Conservation (phyloP, 1,140 invertebrate genomes). For the Sycobia sp. region DNA sequence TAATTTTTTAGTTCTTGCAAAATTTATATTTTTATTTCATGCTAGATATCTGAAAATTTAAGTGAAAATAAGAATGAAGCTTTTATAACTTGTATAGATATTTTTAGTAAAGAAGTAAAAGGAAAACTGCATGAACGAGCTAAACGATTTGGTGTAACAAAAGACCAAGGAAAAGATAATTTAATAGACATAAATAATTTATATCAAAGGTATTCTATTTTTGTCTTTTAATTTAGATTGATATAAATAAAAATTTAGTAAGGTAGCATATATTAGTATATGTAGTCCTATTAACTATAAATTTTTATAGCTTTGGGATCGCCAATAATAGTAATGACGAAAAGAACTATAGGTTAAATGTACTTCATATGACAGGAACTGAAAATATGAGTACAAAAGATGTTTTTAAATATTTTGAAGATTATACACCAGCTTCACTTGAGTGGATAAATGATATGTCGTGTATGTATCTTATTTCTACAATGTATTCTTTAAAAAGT, state of each 20-base stretch:
- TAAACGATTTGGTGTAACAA: conserved; percentile 70
- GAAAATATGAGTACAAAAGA: conserved; percentile 78
- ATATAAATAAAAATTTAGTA: conserved; percentile 9
- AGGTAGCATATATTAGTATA: background rate
- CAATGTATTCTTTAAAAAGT: background rate
- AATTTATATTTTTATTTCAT: background rate
- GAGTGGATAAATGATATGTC: conserved; percentile 83
- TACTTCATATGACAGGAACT: conserved; percentile 76
- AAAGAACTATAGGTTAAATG: conserved; percentile 71
- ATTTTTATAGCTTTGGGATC: too few relatives aligned
- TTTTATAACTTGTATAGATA: conserved; percentile 65
- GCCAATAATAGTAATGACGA: too few relatives aligned
- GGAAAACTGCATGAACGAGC: conserved; percentile 71
- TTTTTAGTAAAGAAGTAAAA: conserved; percentile 69
- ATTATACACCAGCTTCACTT: conserved; percentile 73
- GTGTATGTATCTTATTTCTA: conserved; percentile 63
- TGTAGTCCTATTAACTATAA: too few relatives aligned
- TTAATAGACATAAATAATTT: conserved; percentile 68
- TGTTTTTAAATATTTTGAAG: conserved; percentile 78
- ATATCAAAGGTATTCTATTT: conserved; percentile 62
- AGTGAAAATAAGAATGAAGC: conserved; percentile 60
- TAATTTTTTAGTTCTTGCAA: background rate
- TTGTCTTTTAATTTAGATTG: too few relatives aligned
- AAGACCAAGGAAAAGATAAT: conserved; percentile 61
- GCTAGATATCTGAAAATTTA: conserved; percentile 34